Percentiles rank a stretch among this genome's conserved stretches.
phyloP scores from a whole-genome alignment of 2,888 invertebrate species.

The Chalcis sispes region DNA sequence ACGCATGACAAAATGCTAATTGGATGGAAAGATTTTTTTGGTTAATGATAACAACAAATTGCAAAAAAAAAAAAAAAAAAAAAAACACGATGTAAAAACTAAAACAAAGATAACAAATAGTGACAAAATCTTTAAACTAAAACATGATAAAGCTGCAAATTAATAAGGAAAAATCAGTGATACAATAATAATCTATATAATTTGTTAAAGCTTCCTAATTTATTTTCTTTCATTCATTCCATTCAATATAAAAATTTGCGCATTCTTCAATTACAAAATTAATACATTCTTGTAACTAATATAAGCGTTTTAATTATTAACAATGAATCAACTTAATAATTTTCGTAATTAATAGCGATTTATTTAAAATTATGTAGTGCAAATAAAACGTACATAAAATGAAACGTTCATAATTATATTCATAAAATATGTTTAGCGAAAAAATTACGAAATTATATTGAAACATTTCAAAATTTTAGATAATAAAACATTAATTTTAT shows the following conservation, averaged over 20 bases:
- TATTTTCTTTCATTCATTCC: conserved; percentile 26
- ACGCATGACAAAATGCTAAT: conserved; percentile 28
- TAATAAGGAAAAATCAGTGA: conserved; percentile 13
- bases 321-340: conserved; percentile 29
- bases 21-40: conserved; percentile 24
- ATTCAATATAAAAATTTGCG: conserved; percentile 34
- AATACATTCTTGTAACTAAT: conserved; percentile 44
- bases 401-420: too few species aligned
- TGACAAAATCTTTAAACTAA: conserved; percentile 22
- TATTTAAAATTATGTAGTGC: background rate
- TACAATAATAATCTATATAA: conserved; percentile 29
- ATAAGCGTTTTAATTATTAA: conserved; percentile 48
- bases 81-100: background rate
- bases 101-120: conserved; percentile 8
- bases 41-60: conserved; percentile 34
- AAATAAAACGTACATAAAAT: background rate
- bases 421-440: too few species aligned
- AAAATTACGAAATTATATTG: too few species aligned
- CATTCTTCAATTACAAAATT: conserved; percentile 42
- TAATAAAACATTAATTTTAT: too few species aligned
- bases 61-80: background rate
- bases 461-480: too few species aligned
- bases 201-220: conserved; percentile 30
- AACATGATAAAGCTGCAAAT: conserved; percentile 31
- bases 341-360: background rate